A percentile compares a stretch with the other conserved stretches of the same genome.
These are phyloP conservation scores for Dendrocopos noguchii DNA, from an alignment of 2,113 vertebrate species.

Conservation along the genomic window DNA sequence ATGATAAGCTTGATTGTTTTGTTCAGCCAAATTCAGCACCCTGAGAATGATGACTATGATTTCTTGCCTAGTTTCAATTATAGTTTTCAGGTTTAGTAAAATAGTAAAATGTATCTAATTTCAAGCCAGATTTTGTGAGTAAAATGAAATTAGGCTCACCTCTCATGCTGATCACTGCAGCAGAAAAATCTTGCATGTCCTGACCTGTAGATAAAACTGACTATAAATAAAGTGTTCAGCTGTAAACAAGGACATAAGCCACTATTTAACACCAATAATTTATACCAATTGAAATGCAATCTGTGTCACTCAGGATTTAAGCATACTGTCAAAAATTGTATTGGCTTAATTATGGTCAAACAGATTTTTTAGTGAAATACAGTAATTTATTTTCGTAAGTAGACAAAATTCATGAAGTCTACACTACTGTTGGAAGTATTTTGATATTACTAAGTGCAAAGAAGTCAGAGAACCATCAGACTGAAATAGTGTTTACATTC, in stretches of 20 bases:
- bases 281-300: not conserved
- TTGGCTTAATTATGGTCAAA: not conserved
- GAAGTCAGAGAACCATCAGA: not conserved
- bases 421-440: not conserved
- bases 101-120: not conserved
- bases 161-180: not conserved
- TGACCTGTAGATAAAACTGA: not conserved
- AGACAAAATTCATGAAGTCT: not conserved
- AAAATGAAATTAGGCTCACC: not conserved
- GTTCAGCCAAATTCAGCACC: not conserved
- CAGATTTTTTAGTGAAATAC: not conserved
- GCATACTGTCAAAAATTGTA: not conserved
- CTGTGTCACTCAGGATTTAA: not conserved
- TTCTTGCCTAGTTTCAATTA: not conserved
- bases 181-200: not conserved
- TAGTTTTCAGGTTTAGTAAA: not conserved
- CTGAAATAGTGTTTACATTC: not conserved
- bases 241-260: not conserved
- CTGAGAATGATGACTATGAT: not conserved
- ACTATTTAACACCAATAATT: not conserved
- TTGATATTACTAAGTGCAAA: not conserved
- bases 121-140: not conserved
- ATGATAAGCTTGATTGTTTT: constrained; percentile 30
- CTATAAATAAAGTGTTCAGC: not conserved
- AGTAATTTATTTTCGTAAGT: not conserved